These are phyloP conservation scores for Argentina silus DNA, from an alignment of 2,797 vertebrate genomes.

Conservation along the genomic window DNA sequence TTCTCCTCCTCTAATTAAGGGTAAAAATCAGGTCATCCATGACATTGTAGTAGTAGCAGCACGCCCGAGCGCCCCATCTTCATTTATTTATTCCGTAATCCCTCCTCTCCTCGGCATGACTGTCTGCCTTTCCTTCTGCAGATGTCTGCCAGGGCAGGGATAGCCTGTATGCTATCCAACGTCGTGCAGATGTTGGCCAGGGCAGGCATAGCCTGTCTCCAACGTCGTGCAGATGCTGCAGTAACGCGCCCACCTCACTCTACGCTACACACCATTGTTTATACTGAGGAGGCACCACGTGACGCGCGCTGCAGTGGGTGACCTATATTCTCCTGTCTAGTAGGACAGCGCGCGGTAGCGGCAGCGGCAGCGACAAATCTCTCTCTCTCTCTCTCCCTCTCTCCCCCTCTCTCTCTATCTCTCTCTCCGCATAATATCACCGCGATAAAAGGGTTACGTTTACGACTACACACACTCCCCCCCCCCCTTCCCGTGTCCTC, in stretches of 20 bases:
- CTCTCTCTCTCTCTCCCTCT: too few relatives aligned
- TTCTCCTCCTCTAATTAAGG: not conserved
- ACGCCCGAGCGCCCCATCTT: not conserved
- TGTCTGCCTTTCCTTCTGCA: not conserved
- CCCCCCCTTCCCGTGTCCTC: not conserved
- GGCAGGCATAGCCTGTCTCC: constrained; percentile 1
- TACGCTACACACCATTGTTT: constrained; percentile 50
- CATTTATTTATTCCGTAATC: not conserved
- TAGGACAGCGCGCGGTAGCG: constrained; percentile 41
- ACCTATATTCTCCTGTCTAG: constrained; percentile 52
- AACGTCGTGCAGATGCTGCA: constrained; percentile 43
- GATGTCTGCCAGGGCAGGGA: not conserved
- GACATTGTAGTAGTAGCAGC: not conserved
- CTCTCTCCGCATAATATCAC: constrained; percentile 12
- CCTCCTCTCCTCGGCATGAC: not conserved
- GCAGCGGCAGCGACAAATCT: too few relatives aligned
- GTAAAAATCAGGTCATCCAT: constrained; percentile 3
- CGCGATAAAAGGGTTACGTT: constrained; percentile 25
- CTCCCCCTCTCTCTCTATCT: not conserved
- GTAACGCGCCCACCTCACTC: constrained; percentile 35
- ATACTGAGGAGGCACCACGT: constrained; percentile 43
- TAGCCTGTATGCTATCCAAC: too few relatives aligned
- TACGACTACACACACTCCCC: constrained; percentile 13
- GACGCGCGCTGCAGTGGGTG: constrained; percentile 56
- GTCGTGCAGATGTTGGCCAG: constrained; percentile 34